Conservation (phyloP, 2,113 vertebrate species). For the Muscicapa adusta region DNA sequence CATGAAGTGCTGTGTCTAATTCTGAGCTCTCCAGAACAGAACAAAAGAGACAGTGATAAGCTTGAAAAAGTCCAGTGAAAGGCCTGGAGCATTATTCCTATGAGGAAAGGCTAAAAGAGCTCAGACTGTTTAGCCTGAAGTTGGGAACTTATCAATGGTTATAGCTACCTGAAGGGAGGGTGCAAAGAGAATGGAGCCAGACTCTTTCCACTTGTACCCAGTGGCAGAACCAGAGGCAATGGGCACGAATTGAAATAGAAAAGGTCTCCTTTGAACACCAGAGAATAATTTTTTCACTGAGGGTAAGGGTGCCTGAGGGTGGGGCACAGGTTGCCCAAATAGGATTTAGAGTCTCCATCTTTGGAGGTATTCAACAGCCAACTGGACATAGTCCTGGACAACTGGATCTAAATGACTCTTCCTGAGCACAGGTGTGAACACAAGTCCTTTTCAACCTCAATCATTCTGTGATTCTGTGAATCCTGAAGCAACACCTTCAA, state of each 20-base stretch:
- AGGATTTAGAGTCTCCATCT: background rate
- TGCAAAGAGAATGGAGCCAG: background rate
- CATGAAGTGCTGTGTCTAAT: background rate
- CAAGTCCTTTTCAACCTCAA: background rate
- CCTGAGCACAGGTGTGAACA: background rate
- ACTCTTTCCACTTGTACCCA: background rate
- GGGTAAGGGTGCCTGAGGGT: background rate
- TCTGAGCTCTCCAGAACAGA: background rate
- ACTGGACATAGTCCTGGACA: background rate
- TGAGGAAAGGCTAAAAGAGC: background rate
- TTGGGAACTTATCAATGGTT: background rate
- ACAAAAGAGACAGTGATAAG: background rate
- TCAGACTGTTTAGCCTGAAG: background rate
- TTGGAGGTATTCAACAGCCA: background rate
- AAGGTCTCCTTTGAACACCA: background rate
- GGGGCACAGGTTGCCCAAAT: background rate
- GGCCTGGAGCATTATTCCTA: background rate
- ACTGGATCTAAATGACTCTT: background rate
- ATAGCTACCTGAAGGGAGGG: background rate
- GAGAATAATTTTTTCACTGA: background rate
- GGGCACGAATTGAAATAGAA: background rate
- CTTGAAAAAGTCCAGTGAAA: background rate
- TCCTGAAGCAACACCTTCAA: background rate
- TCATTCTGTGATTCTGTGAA: slow-evolving; percentile 63
- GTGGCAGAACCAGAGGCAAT: background rate